Evolutionary conservation across 30 jellyfish, hydroid and myxozoan genomes (phyloP).

Genomic region (Sanderia malayensis): DNA sequence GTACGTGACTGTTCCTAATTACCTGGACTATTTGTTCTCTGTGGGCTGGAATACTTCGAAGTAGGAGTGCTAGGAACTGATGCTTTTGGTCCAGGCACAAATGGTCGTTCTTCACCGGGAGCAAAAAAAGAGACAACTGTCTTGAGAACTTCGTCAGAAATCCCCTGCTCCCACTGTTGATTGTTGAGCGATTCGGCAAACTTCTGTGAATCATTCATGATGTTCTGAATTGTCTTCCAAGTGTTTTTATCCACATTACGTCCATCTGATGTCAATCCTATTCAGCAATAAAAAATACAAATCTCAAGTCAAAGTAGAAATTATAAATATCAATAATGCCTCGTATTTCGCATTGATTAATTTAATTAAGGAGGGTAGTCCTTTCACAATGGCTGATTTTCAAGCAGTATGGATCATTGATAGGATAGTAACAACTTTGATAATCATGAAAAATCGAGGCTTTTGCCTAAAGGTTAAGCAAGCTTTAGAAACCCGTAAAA

Average conservation of each 20-base stretch:
- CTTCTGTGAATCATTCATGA: constrained; percentile 77
- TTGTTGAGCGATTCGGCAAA: constrained; percentile 61
- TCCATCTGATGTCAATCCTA: constrained; percentile 55
- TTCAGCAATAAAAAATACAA: too few relatives aligned
- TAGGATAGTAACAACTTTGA: too few relatives aligned
- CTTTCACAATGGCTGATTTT: too few relatives aligned
- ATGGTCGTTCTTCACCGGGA: constrained; percentile 52
- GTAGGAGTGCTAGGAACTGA: not conserved
- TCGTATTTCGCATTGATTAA: too few relatives aligned
- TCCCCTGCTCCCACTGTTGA: constrained; percentile 52
- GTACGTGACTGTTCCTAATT: too few relatives aligned
- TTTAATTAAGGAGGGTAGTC: too few relatives aligned
- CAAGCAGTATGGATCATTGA: too few relatives aligned
- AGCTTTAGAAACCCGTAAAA: too few relatives aligned
- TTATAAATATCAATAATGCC: too few relatives aligned
- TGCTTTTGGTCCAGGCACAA: constrained; percentile 12
- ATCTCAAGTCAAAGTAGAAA: too few relatives aligned
- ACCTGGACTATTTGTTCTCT: constrained; percentile 41
- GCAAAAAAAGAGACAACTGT: constrained; percentile 66
- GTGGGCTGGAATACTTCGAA: not conserved
- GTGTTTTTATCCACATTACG: constrained; percentile 61
- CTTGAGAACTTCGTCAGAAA: constrained; percentile 63
- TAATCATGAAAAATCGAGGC: too few relatives aligned
- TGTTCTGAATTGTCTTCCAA: constrained; percentile 78
- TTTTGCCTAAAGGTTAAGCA: too few relatives aligned